phyloP scores from a whole-genome alignment of 2,888 invertebrate genomes.

The Leptinotarsa tumamoca region DNA sequence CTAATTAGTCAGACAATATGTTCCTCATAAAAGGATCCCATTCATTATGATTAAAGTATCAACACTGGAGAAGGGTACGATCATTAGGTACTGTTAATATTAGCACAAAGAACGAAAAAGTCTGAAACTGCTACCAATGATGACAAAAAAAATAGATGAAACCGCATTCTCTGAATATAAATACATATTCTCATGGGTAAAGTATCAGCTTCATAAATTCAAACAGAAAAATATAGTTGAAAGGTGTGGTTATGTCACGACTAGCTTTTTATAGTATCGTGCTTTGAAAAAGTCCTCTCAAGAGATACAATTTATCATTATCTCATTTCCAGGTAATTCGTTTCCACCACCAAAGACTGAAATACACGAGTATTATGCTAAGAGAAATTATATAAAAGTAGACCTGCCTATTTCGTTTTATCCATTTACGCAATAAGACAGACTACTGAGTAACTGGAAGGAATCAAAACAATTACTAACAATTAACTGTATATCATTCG shows the following conservation, averaged over 20 bases:
- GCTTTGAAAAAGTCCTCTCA: neutral
- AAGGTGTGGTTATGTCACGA: slow-evolving; percentile 5
- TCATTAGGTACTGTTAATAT: too few relatives aligned
- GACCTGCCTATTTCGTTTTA: neutral
- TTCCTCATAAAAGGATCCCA: too few relatives aligned
- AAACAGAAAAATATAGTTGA: neutral
- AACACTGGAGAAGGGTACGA: too few relatives aligned
- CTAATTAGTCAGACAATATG: too few relatives aligned
- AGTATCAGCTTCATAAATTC: neutral
- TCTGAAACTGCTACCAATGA: too few relatives aligned
- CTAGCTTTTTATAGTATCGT: neutral
- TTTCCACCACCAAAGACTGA: neutral
- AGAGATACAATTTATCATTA: neutral
- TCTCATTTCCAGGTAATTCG: neutral
- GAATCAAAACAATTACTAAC: neutral
- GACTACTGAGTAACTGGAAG: neutral
- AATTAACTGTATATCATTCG: slow-evolving; percentile 25
- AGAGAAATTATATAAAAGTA: neutral
- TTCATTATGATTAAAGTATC: too few relatives aligned
- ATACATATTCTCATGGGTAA: too few relatives aligned
- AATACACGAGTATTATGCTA: neutral
- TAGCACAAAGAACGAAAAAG: too few relatives aligned
- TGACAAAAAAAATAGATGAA: too few relatives aligned
- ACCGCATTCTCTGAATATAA: too few relatives aligned
- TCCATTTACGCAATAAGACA: neutral